Conservation (phyloP, 2,797 vertebrate species). For the Artibeus lituratus region DNA sequence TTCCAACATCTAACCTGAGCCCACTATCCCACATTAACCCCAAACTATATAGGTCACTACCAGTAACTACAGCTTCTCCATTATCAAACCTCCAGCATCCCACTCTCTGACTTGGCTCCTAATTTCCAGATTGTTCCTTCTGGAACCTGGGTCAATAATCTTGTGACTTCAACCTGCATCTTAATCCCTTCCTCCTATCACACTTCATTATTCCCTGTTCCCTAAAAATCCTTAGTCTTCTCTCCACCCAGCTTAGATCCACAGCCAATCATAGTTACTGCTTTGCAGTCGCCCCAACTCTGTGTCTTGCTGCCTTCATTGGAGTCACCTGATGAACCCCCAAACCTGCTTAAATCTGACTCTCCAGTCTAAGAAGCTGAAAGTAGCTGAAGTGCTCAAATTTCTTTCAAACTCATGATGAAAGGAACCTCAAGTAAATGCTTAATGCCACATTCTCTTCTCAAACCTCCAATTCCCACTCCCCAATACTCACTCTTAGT, state of each 20-base stretch:
- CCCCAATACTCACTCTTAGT: not conserved
- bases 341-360: not conserved
- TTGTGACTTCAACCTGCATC: too few species aligned
- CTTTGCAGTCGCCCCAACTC: not conserved
- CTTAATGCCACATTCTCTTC: not conserved
- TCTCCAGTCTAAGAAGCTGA: not conserved
- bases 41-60: not conserved
- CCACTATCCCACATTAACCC: too few species aligned
- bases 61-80: not conserved
- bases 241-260: not conserved
- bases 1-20: not conserved
- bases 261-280: not conserved
- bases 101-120: not conserved
- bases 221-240: not conserved
- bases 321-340: not conserved
- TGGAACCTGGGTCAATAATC: not conserved
- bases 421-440: not conserved
- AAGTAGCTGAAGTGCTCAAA: not conserved
- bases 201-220: not conserved
- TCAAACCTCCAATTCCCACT: not conserved
- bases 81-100: not conserved
- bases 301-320: not conserved
- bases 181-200: too few species aligned
- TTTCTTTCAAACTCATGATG: not conserved
- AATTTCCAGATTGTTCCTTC: not conserved